phyloP scores from a whole-genome alignment of 1,140 invertebrate species.

The Saccostrea glomerata region DNA sequence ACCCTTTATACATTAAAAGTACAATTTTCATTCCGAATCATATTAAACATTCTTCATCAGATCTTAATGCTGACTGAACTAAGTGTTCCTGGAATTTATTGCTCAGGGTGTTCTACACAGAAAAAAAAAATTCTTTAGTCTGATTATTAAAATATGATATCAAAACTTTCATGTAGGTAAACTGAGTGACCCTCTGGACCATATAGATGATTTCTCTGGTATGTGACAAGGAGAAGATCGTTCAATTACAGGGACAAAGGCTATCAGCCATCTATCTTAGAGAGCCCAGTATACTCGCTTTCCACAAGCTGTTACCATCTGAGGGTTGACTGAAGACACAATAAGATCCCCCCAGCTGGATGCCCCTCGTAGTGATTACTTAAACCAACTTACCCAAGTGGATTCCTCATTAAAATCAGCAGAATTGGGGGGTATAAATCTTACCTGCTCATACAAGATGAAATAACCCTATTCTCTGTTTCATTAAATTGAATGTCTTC shows the following conservation, averaged over 20 bases:
- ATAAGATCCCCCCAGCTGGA: not conserved
- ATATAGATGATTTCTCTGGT: not conserved
- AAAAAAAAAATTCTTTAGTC: not conserved
- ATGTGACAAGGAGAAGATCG: not conserved
- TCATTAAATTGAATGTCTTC: not conserved
- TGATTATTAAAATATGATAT: constrained; percentile 9
- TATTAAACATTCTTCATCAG: not conserved
- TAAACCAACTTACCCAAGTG: constrained; percentile 24
- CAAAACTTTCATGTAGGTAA: constrained; percentile 12
- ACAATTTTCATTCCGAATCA: not conserved
- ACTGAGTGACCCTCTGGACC: not conserved
- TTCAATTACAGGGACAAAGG: constrained; percentile 1
- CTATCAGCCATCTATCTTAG: not conserved
- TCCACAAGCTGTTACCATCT: not conserved
- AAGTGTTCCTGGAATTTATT: not conserved
- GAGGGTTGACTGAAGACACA: not conserved
- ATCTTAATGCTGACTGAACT: not conserved
- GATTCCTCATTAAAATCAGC: constrained; percentile 24
- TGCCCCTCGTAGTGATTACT: not conserved
- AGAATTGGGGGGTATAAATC: constrained; percentile 12
- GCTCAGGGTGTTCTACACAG: not conserved
- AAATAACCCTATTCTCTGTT: constrained; percentile 2
- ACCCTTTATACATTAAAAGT: not conserved
- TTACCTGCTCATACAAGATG: not conserved
- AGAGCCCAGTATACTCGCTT: not conserved